Evolutionary conservation across 2,113 vertebrate species (phyloP).

Genomic region (Oncorhynchus tshawytscha): DNA sequence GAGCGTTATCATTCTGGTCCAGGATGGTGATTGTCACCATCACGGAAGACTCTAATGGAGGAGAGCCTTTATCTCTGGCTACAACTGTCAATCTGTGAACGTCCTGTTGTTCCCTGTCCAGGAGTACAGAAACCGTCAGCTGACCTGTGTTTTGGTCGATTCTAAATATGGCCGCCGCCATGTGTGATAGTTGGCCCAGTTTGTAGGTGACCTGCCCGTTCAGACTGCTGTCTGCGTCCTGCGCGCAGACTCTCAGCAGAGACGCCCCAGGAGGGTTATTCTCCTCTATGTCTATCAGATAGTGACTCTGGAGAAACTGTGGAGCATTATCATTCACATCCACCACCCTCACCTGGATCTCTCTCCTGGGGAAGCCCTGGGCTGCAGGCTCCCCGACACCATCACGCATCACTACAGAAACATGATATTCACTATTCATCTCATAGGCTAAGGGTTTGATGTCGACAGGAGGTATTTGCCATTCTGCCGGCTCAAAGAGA

Average conservation of each 20-base stretch:
- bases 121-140: constrained; percentile 53
- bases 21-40: constrained; percentile 60
- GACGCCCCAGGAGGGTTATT: constrained; percentile 64
- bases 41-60: constrained; percentile 55
- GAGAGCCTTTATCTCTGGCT: constrained; percentile 67
- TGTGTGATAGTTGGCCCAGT: constrained; percentile 23
- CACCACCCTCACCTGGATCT: constrained; percentile 62
- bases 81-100: constrained; percentile 61
- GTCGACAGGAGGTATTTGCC: constrained; percentile 75
- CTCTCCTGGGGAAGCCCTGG: constrained; percentile 33
- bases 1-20: constrained; percentile 76
- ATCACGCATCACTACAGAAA: constrained; percentile 57
- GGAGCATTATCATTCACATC: constrained; percentile 76
- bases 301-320: constrained; percentile 54
- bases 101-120: constrained; percentile 71
- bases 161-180: constrained; percentile 52
- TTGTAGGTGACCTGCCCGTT: constrained; percentile 57
- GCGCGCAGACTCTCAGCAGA: constrained; percentile 59
- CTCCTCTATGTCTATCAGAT: constrained; percentile 65
- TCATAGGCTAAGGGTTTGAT: constrained; percentile 75
- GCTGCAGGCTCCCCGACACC: constrained; percentile 9
- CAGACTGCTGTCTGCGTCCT: constrained; percentile 63
- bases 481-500: constrained; percentile 67
- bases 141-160: constrained; percentile 61
- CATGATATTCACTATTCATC: constrained; percentile 57